Evolutionary conservation across 2,113 vertebrate species (phyloP), one percentile per base, ranked within the genome.

Genomic region (Reinhardtius hippoglossoides): DNA sequence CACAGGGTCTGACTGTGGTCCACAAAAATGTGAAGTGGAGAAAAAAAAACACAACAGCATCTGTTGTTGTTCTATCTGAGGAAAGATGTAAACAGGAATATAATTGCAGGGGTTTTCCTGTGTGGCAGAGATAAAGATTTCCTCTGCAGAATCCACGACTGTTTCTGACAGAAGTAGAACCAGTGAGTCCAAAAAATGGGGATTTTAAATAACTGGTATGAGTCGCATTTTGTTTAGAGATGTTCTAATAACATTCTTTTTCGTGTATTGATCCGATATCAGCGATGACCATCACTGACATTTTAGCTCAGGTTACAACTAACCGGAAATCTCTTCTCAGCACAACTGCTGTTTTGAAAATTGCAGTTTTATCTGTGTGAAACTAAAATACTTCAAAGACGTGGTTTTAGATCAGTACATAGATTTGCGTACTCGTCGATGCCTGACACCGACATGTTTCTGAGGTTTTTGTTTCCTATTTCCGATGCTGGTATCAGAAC

Each of bases 31-130:
- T 13, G 40, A 42, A 42, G 40, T 42, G 40, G 2, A 37, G 35
- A 9, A 65, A 67, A 64, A 21, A 64, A 21, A 42, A 48, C 10
- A 57, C 52, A 81, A 42, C 57, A 62, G 23, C 65, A 58, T 71
- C 27, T 75, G 71, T 52, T 64, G 46, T 18, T 52, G 44, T 48
- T 20, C 7, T 1, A 3, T n/a, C 56, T 50, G 52, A 42, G 26
- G 46, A 13, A 1, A 15, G 48, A 14, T 20, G 40, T 61, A 77
- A 78, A 72, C 56, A 75, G 46, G 54, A 71, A 62, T 56, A 52
- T 26, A 4, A 59, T 46, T 15, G 21, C 15, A 21, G 62, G 40
- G n/a, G 48, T 60, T 55, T 71, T 69, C 61, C 59, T 63, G 18
- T 50, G 58, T 7, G 44, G n/a, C 14, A 46, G 37, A 13, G 12